A percentile compares a stretch with the other conserved stretches of the same genome.
phyloP scores from a whole-genome alignment of 2,797 vertebrate genomes.

The Vipera ursinii region DNA sequence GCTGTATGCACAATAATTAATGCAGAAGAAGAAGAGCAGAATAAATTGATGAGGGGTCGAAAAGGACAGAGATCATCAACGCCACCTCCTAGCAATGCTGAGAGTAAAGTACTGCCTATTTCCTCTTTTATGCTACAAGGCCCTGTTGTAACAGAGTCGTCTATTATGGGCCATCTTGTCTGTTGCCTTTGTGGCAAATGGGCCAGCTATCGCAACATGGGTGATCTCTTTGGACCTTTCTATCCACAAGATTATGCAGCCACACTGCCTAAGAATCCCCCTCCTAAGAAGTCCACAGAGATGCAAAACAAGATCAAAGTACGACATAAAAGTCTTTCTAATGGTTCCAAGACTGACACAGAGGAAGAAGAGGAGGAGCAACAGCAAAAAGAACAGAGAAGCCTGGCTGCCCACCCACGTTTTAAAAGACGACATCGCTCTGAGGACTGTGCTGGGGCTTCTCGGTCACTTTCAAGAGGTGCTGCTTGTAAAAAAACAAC shows the following conservation, averaged over 20 bases:
- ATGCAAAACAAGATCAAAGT: constrained; percentile 79
- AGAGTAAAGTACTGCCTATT: constrained; percentile 89
- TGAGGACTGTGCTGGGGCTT: constrained; percentile 84
- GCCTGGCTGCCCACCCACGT: constrained; percentile 90
- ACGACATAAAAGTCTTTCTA: constrained; percentile 79
- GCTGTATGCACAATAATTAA: constrained; percentile 96
- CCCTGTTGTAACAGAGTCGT: constrained; percentile 88
- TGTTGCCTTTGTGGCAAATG: constrained; percentile 98
- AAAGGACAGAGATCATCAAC: constrained; percentile 76
- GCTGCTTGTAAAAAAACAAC: constrained; percentile 88
- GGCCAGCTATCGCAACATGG: constrained; percentile 97
- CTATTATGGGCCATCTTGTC: constrained; percentile 87
- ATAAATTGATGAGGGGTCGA: constrained; percentile 82
- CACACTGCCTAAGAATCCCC: constrained; percentile 93
- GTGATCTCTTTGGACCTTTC: constrained; percentile 97
- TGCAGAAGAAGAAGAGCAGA: constrained; percentile 89
- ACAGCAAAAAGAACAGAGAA: constrained; percentile 77
- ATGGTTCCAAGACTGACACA: constrained; percentile 76
- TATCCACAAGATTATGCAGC: constrained; percentile 95
- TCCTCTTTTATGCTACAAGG: constrained; percentile 91
- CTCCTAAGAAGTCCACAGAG: constrained; percentile 79
- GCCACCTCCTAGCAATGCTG: constrained; percentile 76
- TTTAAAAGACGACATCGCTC: constrained; percentile 97
- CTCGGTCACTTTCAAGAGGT: constrained; percentile 81
- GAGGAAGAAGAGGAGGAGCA: constrained; percentile 76